Conservation (phyloP, 2,113 vertebrate genomes). For the Lipophrys pholis region DNA sequence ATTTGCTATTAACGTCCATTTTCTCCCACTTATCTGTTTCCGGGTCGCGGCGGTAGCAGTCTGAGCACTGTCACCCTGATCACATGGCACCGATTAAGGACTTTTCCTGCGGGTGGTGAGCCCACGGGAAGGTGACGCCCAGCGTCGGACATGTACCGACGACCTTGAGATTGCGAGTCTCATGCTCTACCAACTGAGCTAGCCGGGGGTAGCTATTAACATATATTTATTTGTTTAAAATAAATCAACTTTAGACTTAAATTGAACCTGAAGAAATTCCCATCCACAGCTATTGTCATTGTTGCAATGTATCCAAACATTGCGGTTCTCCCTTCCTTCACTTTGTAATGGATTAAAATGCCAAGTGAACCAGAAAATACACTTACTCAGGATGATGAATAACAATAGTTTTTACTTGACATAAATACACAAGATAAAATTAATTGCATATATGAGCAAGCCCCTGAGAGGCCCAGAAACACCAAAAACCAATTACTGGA, state of each 20-base stretch:
- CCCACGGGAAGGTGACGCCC: too few relatives aligned
- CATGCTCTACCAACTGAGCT: too few relatives aligned
- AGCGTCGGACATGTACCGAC: too few relatives aligned
- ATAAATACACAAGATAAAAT: conserved; percentile 65
- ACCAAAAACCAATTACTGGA: conserved; percentile 45
- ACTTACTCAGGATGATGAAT: conserved; percentile 70
- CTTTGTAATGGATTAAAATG: conserved; percentile 59
- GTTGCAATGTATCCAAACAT: conserved; percentile 1
- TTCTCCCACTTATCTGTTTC: too few relatives aligned
- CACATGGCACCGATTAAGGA: too few relatives aligned
- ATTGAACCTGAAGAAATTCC: conserved; percentile 38
- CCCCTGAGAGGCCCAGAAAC: conserved; percentile 40
- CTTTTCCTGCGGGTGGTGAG: too few relatives aligned
- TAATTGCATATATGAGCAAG: conserved; percentile 59
- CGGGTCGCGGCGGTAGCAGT: too few relatives aligned
- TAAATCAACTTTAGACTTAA: neutral
- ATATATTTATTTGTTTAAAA: neutral
- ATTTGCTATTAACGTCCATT: too few relatives aligned
- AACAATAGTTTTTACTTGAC: conserved; percentile 55
- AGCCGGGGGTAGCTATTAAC: too few relatives aligned
- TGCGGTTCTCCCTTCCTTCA: conserved; percentile 5
- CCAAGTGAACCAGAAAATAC: conserved; percentile 59
- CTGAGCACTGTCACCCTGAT: too few relatives aligned
- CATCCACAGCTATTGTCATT: conserved; percentile 18
- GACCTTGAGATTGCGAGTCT: too few relatives aligned